Evolutionary conservation across 2,888 invertebrate genomes (phyloP).

Genomic region (Apotomis capreana): DNA sequence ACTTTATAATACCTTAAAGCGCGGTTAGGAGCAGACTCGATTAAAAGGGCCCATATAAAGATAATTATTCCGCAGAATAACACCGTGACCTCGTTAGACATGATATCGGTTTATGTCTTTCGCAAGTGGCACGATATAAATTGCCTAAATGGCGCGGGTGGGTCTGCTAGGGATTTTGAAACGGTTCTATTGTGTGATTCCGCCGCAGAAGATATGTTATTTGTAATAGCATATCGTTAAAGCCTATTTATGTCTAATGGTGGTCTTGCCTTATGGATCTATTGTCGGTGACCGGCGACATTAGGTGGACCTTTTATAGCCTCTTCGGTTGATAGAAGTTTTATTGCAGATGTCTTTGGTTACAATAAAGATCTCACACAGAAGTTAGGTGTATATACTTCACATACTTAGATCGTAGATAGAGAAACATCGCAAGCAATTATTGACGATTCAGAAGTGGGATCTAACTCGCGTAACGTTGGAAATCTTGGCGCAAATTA

Average conservation of each 20-base stretch:
- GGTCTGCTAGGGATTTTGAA: slow-evolving; percentile 27
- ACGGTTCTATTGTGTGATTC: slow-evolving; percentile 35
- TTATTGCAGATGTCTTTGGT: background rate
- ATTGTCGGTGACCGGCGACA: slow-evolving; percentile 13
- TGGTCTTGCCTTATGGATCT: slow-evolving; percentile 13
- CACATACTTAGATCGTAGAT: background rate
- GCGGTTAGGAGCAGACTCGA: slow-evolving; percentile 60
- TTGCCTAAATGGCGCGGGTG: slow-evolving; percentile 48
- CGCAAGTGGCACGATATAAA: slow-evolving; percentile 50
- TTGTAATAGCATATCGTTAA: slow-evolving; percentile 41
- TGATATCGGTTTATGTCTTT: slow-evolving; percentile 52
- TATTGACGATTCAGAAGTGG: slow-evolving; percentile 51
- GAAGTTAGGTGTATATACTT: background rate
- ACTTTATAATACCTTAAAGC: slow-evolving; percentile 61
- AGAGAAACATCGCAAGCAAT: slow-evolving; percentile 44
- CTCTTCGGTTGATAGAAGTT: background rate
- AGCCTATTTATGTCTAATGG: slow-evolving; percentile 38
- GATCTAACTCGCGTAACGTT: slow-evolving; percentile 48
- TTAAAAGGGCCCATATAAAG: slow-evolving; percentile 67
- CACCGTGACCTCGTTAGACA: slow-evolving; percentile 51
- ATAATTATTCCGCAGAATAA: slow-evolving; percentile 64
- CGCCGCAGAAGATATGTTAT: slow-evolving; percentile 37
- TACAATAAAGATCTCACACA: background rate
- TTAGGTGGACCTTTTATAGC: slow-evolving; percentile 8
- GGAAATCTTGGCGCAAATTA: slow-evolving; percentile 63